Conservation (phyloP, 2,888 invertebrate genomes). For the Dynastes grantii region DNA sequence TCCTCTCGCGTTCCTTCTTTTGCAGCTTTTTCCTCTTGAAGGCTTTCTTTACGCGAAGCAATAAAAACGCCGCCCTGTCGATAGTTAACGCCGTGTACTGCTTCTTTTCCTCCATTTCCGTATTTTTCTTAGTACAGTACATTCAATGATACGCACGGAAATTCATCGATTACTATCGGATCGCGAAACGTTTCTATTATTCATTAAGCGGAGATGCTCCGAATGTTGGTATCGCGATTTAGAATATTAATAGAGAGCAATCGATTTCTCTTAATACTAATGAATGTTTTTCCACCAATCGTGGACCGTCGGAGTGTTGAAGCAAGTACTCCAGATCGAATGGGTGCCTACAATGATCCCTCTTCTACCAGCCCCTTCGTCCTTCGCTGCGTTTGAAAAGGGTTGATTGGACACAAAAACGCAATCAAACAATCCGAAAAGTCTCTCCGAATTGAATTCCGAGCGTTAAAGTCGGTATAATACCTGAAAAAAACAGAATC, state of each 20-base stretch:
- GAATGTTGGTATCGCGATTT: conserved; percentile 4
- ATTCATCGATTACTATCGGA: not conserved
- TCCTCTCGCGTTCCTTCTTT: conserved; percentile 89
- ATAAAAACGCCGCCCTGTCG: conserved; percentile 90
- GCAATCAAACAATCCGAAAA: conserved; percentile 39
- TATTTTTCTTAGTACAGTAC: not conserved
- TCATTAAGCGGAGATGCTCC: not conserved
- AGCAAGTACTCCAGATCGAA: not conserved
- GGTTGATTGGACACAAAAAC: conserved; percentile 45
- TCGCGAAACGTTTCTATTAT: not conserved
- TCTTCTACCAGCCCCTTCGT: not conserved
- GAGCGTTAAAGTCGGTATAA: not conserved
- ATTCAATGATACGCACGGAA: not conserved
- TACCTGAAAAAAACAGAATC: conserved; percentile 31
- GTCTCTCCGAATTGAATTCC: not conserved
- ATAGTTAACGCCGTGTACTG: conserved; percentile 83
- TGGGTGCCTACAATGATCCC: not conserved
- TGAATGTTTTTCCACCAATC: conserved; percentile 38
- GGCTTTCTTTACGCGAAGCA: conserved; percentile 89
- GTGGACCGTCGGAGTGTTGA: conserved; percentile 1
- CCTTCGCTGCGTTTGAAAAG: conserved; percentile 31
- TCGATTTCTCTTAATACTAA: conserved; percentile 33
- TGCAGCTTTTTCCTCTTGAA: conserved; percentile 93
- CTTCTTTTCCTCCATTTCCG: conserved; percentile 72
- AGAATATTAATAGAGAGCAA: conserved; percentile 24